A percentile compares a stretch with the other conserved stretches of the same genome.
Conservation (phyloP, 2,113 vertebrate genomes). For the Coturnix japonica region DNA sequence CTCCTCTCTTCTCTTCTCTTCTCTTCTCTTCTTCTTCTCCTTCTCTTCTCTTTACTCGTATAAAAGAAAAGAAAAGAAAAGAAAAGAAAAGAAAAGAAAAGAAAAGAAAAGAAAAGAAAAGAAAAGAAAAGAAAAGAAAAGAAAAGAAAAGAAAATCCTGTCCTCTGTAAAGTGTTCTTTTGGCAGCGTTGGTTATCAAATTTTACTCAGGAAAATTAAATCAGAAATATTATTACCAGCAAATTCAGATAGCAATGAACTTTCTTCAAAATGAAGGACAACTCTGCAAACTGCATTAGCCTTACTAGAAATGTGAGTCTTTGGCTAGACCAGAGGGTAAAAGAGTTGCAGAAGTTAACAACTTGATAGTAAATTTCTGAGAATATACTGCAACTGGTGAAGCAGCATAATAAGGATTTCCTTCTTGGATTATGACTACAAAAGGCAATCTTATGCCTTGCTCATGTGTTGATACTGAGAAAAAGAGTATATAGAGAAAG, state of each 20-base stretch:
- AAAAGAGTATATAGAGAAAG: not conserved
- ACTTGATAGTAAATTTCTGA: not conserved
- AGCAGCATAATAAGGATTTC: not conserved
- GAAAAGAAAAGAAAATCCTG: accelerated
- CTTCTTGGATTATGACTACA: not conserved
- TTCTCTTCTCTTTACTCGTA: too few relatives aligned
- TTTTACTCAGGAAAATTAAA: not conserved
- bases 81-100: too few relatives aligned
- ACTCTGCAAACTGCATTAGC: not conserved
- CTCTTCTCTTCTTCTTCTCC: too few relatives aligned
- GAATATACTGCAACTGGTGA: not conserved
- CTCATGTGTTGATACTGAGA: not conserved
- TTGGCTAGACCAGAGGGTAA: not conserved
- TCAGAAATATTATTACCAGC: not conserved
- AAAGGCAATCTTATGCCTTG: not conserved
- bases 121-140: too few relatives aligned
- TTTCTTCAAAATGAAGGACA: not conserved
- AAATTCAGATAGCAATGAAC: not conserved
- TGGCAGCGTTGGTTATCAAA: not conserved
- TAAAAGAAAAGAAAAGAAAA: too few relatives aligned
- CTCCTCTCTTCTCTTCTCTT: too few relatives aligned
- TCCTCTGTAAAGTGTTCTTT: not conserved
- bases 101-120: too few relatives aligned
- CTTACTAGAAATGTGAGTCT: not conserved
- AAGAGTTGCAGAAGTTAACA: not conserved